phyloP scores from a whole-genome alignment of 2,797 vertebrate genomes.

The Enoplosus armatus region DNA sequence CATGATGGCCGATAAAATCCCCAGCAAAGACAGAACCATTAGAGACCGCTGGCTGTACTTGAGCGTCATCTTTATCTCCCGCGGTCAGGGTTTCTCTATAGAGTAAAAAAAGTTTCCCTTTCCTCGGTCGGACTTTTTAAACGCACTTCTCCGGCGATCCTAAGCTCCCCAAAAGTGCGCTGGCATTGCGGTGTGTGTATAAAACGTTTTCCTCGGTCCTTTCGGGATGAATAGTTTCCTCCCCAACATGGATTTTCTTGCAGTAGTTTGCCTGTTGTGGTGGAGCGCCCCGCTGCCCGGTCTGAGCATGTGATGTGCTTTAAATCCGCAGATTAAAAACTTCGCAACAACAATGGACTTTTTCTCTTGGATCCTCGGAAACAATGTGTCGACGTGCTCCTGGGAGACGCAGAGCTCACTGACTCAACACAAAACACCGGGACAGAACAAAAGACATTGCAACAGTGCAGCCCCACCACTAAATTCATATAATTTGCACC shows the following conservation, averaged over 20 bases:
- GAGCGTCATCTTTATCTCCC: conserved; percentile 77
- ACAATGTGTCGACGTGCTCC: conserved; percentile 65
- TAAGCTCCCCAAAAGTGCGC: conserved; percentile 23
- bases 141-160: background rate
- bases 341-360: conserved; percentile 83
- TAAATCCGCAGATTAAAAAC: conserved; percentile 84
- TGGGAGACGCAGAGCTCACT: conserved; percentile 44
- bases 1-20: conserved; percentile 89
- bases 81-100: background rate
- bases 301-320: conserved; percentile 84
- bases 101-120: background rate
- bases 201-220: conserved; percentile 8
- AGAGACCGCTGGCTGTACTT: conserved; percentile 88
- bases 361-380: conserved; percentile 72
- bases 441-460: background rate
- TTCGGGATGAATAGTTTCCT: conserved; percentile 31
- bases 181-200: conserved; percentile 10
- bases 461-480: background rate
- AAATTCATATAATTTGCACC: background rate
- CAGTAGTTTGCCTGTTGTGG: conserved; percentile 41
- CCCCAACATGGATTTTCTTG: conserved; percentile 47
- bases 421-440: conserved; percentile 19
- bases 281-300: conserved; percentile 43
- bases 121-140: background rate
- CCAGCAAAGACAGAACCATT: conserved; percentile 84